phyloP scores from a whole-genome alignment of 2,797 vertebrate genomes.

The Myiothlypis chrysogaster region DNA sequence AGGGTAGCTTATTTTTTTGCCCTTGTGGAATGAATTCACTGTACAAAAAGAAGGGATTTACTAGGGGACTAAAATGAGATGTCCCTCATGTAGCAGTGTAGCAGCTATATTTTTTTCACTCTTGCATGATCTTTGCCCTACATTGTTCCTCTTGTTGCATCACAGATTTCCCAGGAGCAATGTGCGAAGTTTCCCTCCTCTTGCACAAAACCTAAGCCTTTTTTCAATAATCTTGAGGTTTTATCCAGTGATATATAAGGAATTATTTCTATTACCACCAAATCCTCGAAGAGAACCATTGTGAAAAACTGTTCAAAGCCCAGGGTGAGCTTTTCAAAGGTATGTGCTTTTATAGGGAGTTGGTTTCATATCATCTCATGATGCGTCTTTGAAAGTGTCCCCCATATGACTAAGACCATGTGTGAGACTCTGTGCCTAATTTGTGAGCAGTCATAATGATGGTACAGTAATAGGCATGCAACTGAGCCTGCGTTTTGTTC shows the following conservation, averaged over 20 bases:
- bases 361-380: slow-evolving; percentile 19
- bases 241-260: not conserved
- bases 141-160: not conserved
- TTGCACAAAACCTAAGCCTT: not conserved
- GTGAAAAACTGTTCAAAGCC: slow-evolving; percentile 38
- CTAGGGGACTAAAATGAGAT: not conserved
- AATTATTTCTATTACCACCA: not conserved
- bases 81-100: not conserved
- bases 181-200: not conserved
- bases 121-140: not conserved
- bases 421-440: slow-evolving; percentile 44
- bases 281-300: slow-evolving; percentile 23
- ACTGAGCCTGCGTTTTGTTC: slow-evolving; percentile 51
- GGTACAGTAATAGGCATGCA: slow-evolving; percentile 49
- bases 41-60: not conserved
- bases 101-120: not conserved
- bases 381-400: slow-evolving; percentile 40
- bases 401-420: slow-evolving; percentile 20
- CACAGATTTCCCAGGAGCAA: not conserved
- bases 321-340: slow-evolving; percentile 45
- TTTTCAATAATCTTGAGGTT: slow-evolving; percentile 27
- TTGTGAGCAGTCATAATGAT: slow-evolving; percentile 60
- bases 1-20: not conserved
- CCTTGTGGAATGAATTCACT: not conserved
- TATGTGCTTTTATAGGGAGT: slow-evolving; percentile 22